Evolutionary conservation across 2,797 vertebrate genomes (phyloP).

Genomic region (Mionectes olivaceus): DNA sequence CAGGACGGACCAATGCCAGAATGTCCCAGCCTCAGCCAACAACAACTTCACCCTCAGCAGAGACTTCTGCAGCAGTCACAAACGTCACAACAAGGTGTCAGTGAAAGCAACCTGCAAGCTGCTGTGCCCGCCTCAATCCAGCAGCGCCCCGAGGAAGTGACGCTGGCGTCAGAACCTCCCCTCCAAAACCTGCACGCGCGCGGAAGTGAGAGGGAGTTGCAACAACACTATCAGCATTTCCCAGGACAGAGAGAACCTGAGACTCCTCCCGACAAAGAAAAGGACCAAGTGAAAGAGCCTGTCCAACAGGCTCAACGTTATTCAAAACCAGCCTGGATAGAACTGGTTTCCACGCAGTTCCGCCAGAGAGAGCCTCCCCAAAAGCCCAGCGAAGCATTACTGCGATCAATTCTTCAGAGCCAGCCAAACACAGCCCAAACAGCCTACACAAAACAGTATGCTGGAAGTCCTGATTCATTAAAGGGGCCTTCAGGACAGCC

Average conservation of each 20-base stretch:
- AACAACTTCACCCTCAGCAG: conserved; percentile 63
- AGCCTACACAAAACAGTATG: conserved; percentile 79
- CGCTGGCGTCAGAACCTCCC: conserved; percentile 38
- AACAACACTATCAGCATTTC: conserved; percentile 61
- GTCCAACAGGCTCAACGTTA: conserved; percentile 69
- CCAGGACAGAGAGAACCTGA: conserved; percentile 63
- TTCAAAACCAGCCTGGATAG: conserved; percentile 85
- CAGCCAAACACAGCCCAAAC: conserved; percentile 77
- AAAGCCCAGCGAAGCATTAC: conserved; percentile 75
- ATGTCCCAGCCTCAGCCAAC: conserved; percentile 52
- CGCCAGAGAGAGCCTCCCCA: conserved; percentile 74
- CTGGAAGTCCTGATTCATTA: conserved; percentile 76
- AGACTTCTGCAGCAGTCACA: conserved; percentile 80
- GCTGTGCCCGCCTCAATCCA: not conserved
- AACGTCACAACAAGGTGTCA: conserved; percentile 53
- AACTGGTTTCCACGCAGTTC: conserved; percentile 81
- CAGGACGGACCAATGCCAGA: conserved; percentile 44
- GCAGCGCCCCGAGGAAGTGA: conserved; percentile 50
- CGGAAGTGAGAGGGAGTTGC: conserved; percentile 33
- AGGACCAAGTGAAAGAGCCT: conserved; percentile 71
- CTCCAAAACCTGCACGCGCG: conserved; percentile 34
- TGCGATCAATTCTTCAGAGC: conserved; percentile 74
- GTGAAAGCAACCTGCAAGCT: conserved; percentile 53
- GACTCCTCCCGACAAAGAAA: conserved; percentile 60
- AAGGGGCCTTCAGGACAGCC: conserved; percentile 79